phyloP scores from a whole-genome alignment of 2,888 invertebrate genomes.

The Hirudinaria manillensis region DNA sequence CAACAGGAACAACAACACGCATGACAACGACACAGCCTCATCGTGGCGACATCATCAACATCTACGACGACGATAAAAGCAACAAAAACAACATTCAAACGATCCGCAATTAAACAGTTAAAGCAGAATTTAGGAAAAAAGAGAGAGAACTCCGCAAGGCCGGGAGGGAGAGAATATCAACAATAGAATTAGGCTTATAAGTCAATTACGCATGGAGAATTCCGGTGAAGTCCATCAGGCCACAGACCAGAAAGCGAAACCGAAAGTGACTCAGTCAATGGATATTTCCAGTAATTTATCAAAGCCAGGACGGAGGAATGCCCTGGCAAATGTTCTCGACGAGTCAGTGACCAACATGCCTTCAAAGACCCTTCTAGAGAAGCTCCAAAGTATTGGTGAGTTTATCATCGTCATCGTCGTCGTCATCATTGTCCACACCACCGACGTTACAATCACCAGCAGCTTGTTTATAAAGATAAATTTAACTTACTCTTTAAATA shows the following conservation, averaged over 20 bases:
- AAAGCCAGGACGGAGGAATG: constrained; percentile 72
- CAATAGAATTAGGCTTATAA: neutral
- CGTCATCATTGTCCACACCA: neutral
- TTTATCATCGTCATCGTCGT: neutral
- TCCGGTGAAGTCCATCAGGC: too few species aligned
- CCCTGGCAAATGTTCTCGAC: constrained; percentile 75
- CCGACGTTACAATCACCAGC: neutral
- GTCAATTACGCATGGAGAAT: neutral
- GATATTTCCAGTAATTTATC: neutral
- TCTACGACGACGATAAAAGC: neutral
- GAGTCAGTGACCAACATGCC: constrained; percentile 63
- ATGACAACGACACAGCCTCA: too few species aligned
- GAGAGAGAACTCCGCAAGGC: neutral
- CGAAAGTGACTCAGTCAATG: constrained; percentile 3
- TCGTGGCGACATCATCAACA: too few species aligned
- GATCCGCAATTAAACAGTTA: neutral
- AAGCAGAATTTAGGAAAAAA: neutral
- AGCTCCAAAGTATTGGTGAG: constrained; percentile 58
- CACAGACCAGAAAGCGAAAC: neutral
- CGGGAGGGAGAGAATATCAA: neutral
- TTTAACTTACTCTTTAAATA: too few species aligned
- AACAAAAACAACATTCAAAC: neutral
- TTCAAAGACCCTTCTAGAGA: constrained; percentile 71
- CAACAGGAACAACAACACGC: neutral
- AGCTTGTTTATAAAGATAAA: too few species aligned